Percentiles rank a stretch among this genome's conserved stretches.
phyloP scores from a whole-genome alignment of 2,113 vertebrate species.

The Bubo scandiacus region DNA sequence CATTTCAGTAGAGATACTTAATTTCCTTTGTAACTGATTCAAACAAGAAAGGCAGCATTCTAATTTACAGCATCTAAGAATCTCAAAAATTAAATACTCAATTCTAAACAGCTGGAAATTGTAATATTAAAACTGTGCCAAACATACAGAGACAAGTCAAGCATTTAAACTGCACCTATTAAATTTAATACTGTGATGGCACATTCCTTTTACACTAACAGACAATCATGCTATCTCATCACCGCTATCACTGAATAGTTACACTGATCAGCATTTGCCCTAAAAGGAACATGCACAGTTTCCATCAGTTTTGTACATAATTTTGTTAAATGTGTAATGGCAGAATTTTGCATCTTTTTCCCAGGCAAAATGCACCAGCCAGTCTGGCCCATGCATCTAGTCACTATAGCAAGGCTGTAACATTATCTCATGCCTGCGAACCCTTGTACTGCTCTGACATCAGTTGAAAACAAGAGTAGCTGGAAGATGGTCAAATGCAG shows the following conservation, averaged over 20 bases:
- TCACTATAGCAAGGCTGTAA: neutral
- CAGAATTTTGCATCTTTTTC: neutral
- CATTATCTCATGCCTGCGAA: neutral
- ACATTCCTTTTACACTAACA: neutral
- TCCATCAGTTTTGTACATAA: neutral
- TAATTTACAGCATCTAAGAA: constrained; percentile 25
- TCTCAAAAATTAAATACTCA: constrained; percentile 36
- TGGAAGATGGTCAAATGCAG: constrained; percentile 21
- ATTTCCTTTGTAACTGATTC: neutral
- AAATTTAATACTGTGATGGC: neutral
- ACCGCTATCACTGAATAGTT: neutral
- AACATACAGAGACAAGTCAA: neutral
- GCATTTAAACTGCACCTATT: constrained; percentile 27
- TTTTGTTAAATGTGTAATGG: neutral
- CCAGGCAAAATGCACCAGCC: neutral
- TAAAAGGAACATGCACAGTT: neutral
- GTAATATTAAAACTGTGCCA: constrained; percentile 5
- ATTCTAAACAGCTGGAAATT: constrained; percentile 27
- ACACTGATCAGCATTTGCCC: neutral
- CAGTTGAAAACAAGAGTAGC: neutral
- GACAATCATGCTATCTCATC: neutral
- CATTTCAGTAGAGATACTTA: constrained; percentile 18
- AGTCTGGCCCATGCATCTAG: neutral
- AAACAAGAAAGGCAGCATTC: constrained; percentile 3
- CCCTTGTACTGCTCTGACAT: neutral